Conservation (phyloP, 2,113 vertebrate species). For the Tyrannus savana region DNA sequence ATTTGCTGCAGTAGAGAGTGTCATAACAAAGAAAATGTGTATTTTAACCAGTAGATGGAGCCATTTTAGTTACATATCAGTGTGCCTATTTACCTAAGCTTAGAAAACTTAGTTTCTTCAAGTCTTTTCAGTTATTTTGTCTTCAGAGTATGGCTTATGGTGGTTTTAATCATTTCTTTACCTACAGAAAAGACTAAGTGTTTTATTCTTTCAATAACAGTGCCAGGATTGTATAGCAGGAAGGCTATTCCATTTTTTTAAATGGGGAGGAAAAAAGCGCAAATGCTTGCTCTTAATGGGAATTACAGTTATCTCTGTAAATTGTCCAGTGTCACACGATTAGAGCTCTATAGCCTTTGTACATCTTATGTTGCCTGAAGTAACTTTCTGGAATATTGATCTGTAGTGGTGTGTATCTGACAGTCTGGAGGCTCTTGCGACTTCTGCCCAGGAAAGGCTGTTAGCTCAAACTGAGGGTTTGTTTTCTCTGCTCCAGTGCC, state of each 20-base stretch:
- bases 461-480: neutral
- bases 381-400: fast-evolving
- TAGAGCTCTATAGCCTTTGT: neutral
- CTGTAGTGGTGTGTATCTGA: neutral
- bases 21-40: neutral
- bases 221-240: neutral
- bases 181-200: neutral
- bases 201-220: neutral
- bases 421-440: neutral
- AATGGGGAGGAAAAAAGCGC: neutral
- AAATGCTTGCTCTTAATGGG: neutral
- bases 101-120: neutral
- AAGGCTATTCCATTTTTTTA: neutral
- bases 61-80: neutral
- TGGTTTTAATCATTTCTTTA: neutral
- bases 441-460: neutral
- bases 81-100: neutral
- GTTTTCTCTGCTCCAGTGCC: neutral
- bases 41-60: constrained; percentile 47
- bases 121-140: neutral
- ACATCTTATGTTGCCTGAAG: neutral
- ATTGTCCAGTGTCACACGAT: neutral
- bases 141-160: neutral
- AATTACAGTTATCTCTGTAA: neutral
- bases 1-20: neutral